Evolutionary conservation across 1,140 invertebrate genomes (phyloP), one percentile per base, ranked within the genome.

Genomic region (Triops longicaudatus): DNA sequence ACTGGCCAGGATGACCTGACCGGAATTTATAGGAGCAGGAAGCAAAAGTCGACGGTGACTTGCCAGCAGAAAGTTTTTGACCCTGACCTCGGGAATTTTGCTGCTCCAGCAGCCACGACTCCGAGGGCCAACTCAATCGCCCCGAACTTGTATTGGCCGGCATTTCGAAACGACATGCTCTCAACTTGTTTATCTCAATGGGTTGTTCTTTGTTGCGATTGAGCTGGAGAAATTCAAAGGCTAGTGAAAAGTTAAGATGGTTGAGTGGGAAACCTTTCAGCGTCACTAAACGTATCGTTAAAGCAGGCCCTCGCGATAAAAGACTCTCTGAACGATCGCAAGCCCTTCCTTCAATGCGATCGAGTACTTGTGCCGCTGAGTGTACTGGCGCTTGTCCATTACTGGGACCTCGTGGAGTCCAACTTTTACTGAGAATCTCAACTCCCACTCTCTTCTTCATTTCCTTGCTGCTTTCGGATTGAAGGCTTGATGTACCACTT

Each of bases 251-350:
- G 50, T 63, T 63, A 22, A 63, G 50, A 63, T 63, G 50, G 50
- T 63, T 63, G n/a, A 63, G 50, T 63, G 50, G 50, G 50, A 63
- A 63, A 63, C 50, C 50, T 63, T 63, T 63, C 50, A 63, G 50
- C 50, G 50, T 63, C 50, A 63, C 50, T 63, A 63, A 63, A 63
- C 50, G 50, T 63, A 63, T 63, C 50, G 50, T 63, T 63, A 63
- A 63, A 63, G 50, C 17, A 63, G 50, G 50, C 50, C 50, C 50
- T 17, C 50, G 50, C 50, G 50, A 63, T 63, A 63, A 63, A 63
- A 63, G 50, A 63, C 50, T 63, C 22, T 63, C 50, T 17, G 22
- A 63, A 22, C 50, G 50, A 63, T 63, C 50, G 50, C 50, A 63
- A 63, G 50, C 17, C 50, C 50, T 63, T 63, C 10, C 14, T 10